Evolutionary conservation across 2,113 vertebrate species (phyloP), one percentile per base, ranked within the genome.

Genomic region (Butorides virescens): DNA sequence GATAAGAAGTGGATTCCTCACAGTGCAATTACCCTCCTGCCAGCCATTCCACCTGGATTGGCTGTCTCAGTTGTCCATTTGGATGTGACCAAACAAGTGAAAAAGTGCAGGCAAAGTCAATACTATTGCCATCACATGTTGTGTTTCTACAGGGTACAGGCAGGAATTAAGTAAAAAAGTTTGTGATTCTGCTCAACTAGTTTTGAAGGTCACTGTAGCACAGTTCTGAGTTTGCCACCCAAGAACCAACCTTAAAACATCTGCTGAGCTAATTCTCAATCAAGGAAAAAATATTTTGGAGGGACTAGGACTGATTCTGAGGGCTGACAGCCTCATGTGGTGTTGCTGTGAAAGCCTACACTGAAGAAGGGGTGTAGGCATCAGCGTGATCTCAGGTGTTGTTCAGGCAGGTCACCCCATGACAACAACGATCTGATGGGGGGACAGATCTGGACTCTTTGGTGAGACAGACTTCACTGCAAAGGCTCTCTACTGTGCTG

Each of bases 51-150:
- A 39, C 26, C n/a, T 37, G 52, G 19, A 56, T 5, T 74, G 49
- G 18, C 29, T 76, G 15, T 39, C 59, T 66, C 34, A 65, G 16
- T 16, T 29, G 7, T 56, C n/a, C 34, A 74, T 56, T 32, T 56
- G 55, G 26, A 77, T 11, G 39, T 0, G 3, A 39, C 7, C 7
- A 55, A 63, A 34, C 10, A 67, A 66, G n/a, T 17, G 13, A 82
- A 82, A 83, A 70, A 2, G 16, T 12, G 22, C 6, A 4, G 12
- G 15, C 30, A 88, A 83, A 72, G 34, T 46, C 53, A 85, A 25
- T 32, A 30, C 7, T 70, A 52, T 8, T 65, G 59, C 11, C 6
- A 11, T 14, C 9, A n/a, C 2, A 0, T 56, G 4, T 61, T 55
- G 19, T 39, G 15, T 53, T 88, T 86, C 46, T 52, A 75, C 19